Evolutionary conservation across 2,797 vertebrate species (phyloP).

Genomic region (Scomberomorus guttatus): DNA sequence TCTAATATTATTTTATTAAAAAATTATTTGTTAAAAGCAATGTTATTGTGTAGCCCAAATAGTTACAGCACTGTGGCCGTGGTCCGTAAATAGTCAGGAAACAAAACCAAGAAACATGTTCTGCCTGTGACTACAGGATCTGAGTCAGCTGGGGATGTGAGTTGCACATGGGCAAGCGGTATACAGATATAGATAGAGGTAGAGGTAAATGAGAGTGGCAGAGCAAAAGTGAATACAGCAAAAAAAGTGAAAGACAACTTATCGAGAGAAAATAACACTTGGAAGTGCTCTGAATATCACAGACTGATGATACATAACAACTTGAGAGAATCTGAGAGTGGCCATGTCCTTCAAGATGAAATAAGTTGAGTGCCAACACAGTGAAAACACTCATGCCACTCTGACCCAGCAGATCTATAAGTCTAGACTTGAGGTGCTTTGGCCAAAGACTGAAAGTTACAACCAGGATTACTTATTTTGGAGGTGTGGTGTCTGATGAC

Average conservation of each 20-base stretch:
- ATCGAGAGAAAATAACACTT: conserved; percentile 3
- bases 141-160: too few species aligned
- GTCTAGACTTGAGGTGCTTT: conserved; percentile 32
- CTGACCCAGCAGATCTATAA: conserved; percentile 14
- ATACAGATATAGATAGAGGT: too few species aligned
- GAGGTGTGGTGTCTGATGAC: conserved; percentile 35
- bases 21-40: too few species aligned
- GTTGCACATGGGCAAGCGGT: too few species aligned
- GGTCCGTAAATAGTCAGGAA: too few species aligned
- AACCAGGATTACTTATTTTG: conserved; percentile 45
- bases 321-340: conserved; percentile 3
- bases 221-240: background rate
- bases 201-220: conserved; percentile 20
- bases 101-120: too few species aligned
- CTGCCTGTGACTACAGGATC: too few species aligned
- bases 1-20: too few species aligned
- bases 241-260: conserved; percentile 4
- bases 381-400: conserved; percentile 16
- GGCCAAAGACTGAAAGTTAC: conserved; percentile 32
- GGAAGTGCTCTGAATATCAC: conserved; percentile 15
- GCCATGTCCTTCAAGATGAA: conserved; percentile 28
- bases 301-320: conserved; percentile 6
- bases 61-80: too few species aligned
- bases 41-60: too few species aligned
- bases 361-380: conserved; percentile 21